phyloP scores from a whole-genome alignment of 2,797 vertebrate genomes.

The Pangasius sanitwongsei region DNA sequence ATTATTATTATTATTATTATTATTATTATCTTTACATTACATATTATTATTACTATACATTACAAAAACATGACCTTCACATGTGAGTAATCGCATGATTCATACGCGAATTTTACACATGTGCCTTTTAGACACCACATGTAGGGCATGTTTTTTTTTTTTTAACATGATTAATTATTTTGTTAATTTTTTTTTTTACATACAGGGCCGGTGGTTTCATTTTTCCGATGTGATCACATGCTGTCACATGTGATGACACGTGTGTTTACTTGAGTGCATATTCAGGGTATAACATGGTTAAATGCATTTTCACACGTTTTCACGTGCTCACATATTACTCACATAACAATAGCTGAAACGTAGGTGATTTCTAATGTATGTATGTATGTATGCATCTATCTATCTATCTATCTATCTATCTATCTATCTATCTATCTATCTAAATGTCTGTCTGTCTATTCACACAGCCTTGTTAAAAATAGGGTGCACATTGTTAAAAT shows the following conservation, averaged over 20 bases:
- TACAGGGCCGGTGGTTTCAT: not conserved
- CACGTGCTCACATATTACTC: not conserved
- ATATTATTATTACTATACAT: slow-evolving; percentile 2
- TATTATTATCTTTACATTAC: slow-evolving; percentile 5
- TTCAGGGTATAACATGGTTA: not conserved
- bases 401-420: slow-evolving; percentile 3
- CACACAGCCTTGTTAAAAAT: not conserved
- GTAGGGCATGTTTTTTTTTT: not conserved
- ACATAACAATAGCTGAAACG: not conserved
- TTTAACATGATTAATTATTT: not conserved
- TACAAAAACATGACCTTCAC: not conserved
- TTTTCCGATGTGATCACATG: not conserved
- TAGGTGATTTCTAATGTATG: not conserved
- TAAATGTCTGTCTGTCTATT: not conserved
- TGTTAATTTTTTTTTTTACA: not conserved
- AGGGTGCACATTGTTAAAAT: not conserved
- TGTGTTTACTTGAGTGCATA: not conserved
- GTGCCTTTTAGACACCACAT: not conserved
- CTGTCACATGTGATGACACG: not conserved
- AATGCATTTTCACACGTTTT: not conserved
- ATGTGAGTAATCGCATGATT: not conserved
- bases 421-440: not conserved
- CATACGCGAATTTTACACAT: not conserved
- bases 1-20: slow-evolving; percentile 3
- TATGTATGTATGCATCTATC: not conserved